These are phyloP conservation scores for Barnardius zonarius DNA, from an alignment of 2,113 vertebrate species.

Conservation along the genomic window DNA sequence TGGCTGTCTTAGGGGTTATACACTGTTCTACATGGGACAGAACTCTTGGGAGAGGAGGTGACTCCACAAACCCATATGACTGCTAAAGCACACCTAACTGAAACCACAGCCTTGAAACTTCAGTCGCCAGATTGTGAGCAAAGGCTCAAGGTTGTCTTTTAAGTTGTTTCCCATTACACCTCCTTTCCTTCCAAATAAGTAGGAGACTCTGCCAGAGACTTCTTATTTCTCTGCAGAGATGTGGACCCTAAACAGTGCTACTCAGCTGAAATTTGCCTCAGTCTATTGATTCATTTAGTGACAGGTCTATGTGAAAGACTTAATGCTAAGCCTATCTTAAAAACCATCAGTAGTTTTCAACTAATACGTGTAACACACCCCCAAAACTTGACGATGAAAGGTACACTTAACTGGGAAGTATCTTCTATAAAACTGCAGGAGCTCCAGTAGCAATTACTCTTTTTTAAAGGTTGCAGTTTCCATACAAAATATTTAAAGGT, in stretches of 20 bases:
- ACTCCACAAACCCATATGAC: neutral
- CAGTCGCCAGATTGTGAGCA: neutral
- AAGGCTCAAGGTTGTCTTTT: neutral
- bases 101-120: neutral
- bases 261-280: neutral
- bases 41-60: accelerated
- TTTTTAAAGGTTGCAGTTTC: neutral
- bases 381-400: neutral
- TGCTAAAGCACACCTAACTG: neutral
- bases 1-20: neutral
- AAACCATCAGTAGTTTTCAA: neutral
- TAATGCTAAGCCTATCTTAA: neutral
- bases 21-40: neutral
- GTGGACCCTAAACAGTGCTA: neutral
- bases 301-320: neutral
- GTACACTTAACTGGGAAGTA: neutral
- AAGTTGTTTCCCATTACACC: neutral
- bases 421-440: neutral
- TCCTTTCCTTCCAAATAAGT: neutral
- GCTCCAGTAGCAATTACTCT: neutral
- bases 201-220: neutral
- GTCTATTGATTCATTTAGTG: neutral
- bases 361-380: neutral
- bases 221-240: neutral
- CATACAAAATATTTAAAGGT: neutral